Conservation (phyloP, 2,113 vertebrate genomes). For the Engystomops pustulosus region DNA sequence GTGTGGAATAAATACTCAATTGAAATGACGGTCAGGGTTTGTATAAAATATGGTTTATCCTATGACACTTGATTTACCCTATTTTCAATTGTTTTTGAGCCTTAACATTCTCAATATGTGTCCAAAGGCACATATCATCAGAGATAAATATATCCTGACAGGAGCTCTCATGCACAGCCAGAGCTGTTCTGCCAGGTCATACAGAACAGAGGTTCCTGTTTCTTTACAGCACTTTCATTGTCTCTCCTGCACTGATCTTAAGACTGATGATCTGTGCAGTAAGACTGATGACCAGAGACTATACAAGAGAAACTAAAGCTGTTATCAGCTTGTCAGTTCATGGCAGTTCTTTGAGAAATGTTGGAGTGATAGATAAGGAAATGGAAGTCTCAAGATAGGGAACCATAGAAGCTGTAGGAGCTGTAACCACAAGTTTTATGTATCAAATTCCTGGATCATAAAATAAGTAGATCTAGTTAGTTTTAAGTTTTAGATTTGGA, state of each 20-base stretch:
- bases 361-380: background rate
- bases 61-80: background rate
- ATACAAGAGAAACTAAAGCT: background rate
- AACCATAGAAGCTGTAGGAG: background rate
- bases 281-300: background rate
- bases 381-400: background rate
- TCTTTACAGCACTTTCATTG: slow-evolving; percentile 2
- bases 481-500: background rate
- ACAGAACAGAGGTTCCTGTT: background rate
- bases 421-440: background rate
- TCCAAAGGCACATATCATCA: background rate
- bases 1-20: too few species aligned
- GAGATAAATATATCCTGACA: background rate
- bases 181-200: background rate
- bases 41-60: background rate
- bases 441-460: background rate
- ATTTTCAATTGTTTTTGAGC: background rate
- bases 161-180: slow-evolving; percentile 13
- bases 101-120: background rate
- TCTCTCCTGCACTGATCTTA: slow-evolving; percentile 11
- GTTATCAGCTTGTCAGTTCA: background rate
- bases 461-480: background rate
- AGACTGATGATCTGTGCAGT: slow-evolving; percentile 3
- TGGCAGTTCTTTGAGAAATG: background rate
- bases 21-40: too few species aligned